Percentiles rank a stretch among this genome's conserved stretches.
Conservation (phyloP, 2,113 vertebrate species). For the Spheniscus mendiculus region DNA sequence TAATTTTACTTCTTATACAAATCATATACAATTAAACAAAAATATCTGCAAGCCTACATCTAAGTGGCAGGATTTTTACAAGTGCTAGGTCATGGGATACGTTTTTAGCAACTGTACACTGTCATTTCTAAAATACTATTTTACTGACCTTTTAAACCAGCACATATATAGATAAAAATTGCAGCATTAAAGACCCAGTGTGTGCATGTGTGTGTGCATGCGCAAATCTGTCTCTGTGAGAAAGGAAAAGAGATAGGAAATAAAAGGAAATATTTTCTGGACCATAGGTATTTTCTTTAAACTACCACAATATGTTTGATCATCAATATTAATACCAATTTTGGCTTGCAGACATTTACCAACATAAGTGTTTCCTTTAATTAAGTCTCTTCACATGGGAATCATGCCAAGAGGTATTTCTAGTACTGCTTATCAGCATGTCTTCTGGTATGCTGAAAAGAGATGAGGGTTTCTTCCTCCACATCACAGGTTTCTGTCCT, state of each 20-base stretch:
- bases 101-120: not conserved
- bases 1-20: slow-evolving; percentile 63
- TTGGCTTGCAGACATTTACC: not conserved
- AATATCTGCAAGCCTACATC: slow-evolving; percentile 19
- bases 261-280: not conserved
- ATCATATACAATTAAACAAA: slow-evolving; percentile 67
- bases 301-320: not conserved
- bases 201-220: not conserved
- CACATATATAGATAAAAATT: not conserved
- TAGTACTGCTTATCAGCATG: not conserved
- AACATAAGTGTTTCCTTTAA: not conserved
- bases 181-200: not conserved
- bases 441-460: not conserved
- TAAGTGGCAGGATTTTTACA: slow-evolving; percentile 8
- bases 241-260: not conserved
- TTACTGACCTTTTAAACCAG: slow-evolving; percentile 29
- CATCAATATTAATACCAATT: not conserved
- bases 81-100: not conserved
- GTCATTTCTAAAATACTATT: slow-evolving; percentile 11
- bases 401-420: not conserved
- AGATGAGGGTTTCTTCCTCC: not conserved
- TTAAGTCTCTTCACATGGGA: not conserved
- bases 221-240: not conserved
- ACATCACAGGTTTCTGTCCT: not conserved
- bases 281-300: not conserved